Conservation (phyloP, 2,888 invertebrate genomes). For the Dynastes maya region DNA sequence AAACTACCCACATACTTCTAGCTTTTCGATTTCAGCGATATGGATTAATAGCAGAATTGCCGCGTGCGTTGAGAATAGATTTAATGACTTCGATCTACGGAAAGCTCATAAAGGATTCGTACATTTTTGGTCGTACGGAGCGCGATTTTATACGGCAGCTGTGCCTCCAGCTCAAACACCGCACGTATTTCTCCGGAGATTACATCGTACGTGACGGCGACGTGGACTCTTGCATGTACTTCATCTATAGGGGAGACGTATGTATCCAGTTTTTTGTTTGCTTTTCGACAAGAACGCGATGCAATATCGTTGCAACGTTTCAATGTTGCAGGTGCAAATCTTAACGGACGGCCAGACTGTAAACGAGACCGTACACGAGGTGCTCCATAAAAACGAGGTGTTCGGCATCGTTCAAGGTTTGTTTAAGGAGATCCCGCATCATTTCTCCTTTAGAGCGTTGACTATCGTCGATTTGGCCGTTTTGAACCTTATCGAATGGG, state of each 20-base stretch:
- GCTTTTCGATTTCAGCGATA: slow-evolving; percentile 54
- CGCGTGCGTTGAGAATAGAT: slow-evolving; percentile 71
- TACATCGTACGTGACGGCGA: slow-evolving; percentile 75
- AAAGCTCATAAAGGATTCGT: slow-evolving; percentile 71
- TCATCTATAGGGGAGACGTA: slow-evolving; percentile 74
- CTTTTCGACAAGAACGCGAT: neutral
- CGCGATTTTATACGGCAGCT: slow-evolving; percentile 73
- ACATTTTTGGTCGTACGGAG: slow-evolving; percentile 72
- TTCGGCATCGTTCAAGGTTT: slow-evolving; percentile 75
- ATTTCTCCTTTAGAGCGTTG: slow-evolving; percentile 73
- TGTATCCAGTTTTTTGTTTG: slow-evolving; percentile 36
- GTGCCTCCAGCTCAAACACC: slow-evolving; percentile 71
- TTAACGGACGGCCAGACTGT: slow-evolving; percentile 73
- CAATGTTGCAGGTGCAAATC: slow-evolving; percentile 71
- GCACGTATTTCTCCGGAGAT: slow-evolving; percentile 74
- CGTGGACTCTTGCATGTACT: slow-evolving; percentile 74
- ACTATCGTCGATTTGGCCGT: slow-evolving; percentile 73
- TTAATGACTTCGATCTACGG: slow-evolving; percentile 73
- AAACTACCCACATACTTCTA: too few species aligned
- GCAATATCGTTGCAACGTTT: neutral
- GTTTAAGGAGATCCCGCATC: slow-evolving; percentile 72
- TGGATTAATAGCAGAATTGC: slow-evolving; percentile 65
- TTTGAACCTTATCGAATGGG: slow-evolving; percentile 72
- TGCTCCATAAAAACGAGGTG: slow-evolving; percentile 73
- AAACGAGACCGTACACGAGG: slow-evolving; percentile 71